These are phyloP conservation scores for Berghia stephanieae DNA, from an alignment of 1,140 invertebrate genomes.

Conservation along the genomic window DNA sequence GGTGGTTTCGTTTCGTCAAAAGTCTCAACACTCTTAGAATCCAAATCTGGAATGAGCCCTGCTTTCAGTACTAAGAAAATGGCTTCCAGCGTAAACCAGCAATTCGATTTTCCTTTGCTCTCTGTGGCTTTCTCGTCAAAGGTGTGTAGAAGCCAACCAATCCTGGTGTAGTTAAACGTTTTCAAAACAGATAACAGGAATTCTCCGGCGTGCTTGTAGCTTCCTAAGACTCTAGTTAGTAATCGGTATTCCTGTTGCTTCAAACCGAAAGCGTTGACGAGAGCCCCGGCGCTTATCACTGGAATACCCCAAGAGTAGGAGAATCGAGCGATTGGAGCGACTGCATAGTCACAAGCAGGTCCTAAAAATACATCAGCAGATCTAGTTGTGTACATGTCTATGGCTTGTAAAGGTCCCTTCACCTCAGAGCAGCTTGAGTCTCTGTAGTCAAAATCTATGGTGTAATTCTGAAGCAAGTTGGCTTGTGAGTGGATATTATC, in stretches of 20 bases:
- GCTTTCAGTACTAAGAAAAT: constrained; percentile 25
- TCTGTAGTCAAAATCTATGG: constrained; percentile 36
- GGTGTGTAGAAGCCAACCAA: constrained; percentile 39
- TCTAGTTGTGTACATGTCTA: constrained; percentile 54
- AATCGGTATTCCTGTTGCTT: constrained; percentile 49
- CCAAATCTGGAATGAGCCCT: background rate
- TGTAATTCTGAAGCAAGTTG: constrained; percentile 37
- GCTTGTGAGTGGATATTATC: constrained; percentile 37
- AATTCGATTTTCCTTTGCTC: constrained; percentile 35
- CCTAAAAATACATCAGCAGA: constrained; percentile 84
- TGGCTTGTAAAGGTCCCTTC: constrained; percentile 50
- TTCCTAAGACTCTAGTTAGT: constrained; percentile 47
- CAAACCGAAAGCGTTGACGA: constrained; percentile 80
- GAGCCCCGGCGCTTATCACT: constrained; percentile 84
- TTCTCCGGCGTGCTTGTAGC: constrained; percentile 40
- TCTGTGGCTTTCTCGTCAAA: constrained; percentile 16
- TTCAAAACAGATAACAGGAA: constrained; percentile 33
- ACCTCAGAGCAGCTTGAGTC: constrained; percentile 60
- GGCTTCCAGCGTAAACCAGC: constrained; percentile 44
- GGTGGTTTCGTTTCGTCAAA: background rate
- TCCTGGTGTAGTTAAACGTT: constrained; percentile 39
- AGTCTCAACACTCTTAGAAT: background rate
- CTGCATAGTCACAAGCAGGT: constrained; percentile 89
- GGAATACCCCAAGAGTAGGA: constrained; percentile 86
- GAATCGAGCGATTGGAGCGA: constrained; percentile 89